Evolutionary conservation across 1,140 invertebrate species (phyloP).

Genomic region (Apis cerana): DNA sequence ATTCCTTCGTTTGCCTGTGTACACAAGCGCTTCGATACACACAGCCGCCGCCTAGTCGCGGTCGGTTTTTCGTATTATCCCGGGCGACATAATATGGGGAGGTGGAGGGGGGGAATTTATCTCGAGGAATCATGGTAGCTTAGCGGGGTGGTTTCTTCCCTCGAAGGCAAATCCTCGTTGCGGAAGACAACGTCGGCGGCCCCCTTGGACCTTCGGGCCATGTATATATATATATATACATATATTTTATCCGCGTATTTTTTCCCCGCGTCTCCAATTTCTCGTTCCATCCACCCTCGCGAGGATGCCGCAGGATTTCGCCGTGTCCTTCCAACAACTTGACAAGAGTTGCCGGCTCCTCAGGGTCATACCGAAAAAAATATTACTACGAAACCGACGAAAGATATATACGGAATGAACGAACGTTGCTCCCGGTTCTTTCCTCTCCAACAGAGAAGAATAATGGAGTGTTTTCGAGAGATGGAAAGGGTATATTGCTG

Average conservation of each 20-base stretch:
- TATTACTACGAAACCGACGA: conserved; percentile 56
- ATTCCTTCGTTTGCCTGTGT: conserved; percentile 13
- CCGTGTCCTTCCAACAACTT: conserved; percentile 55
- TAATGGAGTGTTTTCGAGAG: conserved; percentile 15
- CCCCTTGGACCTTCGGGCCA: conserved; percentile 59
- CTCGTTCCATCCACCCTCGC: conserved; percentile 51
- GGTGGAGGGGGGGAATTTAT: conserved; percentile 53
- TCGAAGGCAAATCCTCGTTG: conserved; percentile 68
- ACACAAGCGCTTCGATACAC: conserved; percentile 18
- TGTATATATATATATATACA: conserved; percentile 19
- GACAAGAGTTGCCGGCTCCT: conserved; percentile 51
- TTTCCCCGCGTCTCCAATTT: conserved; percentile 55
- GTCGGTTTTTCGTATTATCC: conserved; percentile 65
- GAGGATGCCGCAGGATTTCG: conserved; percentile 51
- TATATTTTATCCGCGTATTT: conserved; percentile 32
- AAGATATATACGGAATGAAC: conserved; percentile 36
- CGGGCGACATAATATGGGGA: conserved; percentile 69
- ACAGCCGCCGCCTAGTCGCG: conserved; percentile 24
- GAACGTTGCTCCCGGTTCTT: neutral
- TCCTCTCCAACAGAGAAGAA: conserved; percentile 28
- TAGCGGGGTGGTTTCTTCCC: conserved; percentile 62
- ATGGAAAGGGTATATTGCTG: conserved; percentile 8
- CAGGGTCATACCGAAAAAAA: conserved; percentile 47
- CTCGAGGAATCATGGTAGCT: conserved; percentile 69
- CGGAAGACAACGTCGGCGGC: conserved; percentile 59